Evolutionary conservation across 2,888 invertebrate genomes (phyloP), one percentile per base, ranked within the genome.

Genomic region (Silvanus unidentatus): DNA sequence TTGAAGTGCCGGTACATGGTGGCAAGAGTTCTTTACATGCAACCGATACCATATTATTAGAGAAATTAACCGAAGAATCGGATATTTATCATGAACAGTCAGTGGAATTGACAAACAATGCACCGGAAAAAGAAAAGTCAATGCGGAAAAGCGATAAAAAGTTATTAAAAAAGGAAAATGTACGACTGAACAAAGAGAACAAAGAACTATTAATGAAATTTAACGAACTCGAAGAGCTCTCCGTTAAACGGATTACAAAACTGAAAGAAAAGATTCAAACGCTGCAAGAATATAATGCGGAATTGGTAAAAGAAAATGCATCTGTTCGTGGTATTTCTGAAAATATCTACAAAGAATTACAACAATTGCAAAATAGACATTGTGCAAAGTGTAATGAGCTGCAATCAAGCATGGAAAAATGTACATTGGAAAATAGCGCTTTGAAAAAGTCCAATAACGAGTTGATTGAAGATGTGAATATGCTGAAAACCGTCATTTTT

Each of bases 401-500:
- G 0, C 76, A 76, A 43, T 72, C 70, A 66, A 71, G 69, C 38
- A 72, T 79, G 52, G 76, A 75, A 57, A 76, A 74, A 46, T 65
- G 74, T 0, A 76, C 73, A 55, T 73, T 73, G 1, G 72, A 79
- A 4, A 67, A 78, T 29, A 71, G 75, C 36, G 73, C 73, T 56
- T 67, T 78, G 10, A 69, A 75, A 30, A 75, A 75, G 1, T 76
- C 78, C 28, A 85, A 83, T 62, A 62, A 69, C 8, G 75, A 80
- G 16, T 66, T 84, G 1, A 75, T 73, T 39, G 80, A 81, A 52
- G 89, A 90, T 60, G 75, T 87, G 63, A 74, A 76, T 39, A 83
- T 88, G 65, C 70, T 89, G 47, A 89, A 90, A 68, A 86, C 83
- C 53, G 79, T 89, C 0, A 78, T 89, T 3, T 88, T 86, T 59